Conservation (phyloP, 2,113 vertebrate species). For the Elaphurus davidianus region DNA sequence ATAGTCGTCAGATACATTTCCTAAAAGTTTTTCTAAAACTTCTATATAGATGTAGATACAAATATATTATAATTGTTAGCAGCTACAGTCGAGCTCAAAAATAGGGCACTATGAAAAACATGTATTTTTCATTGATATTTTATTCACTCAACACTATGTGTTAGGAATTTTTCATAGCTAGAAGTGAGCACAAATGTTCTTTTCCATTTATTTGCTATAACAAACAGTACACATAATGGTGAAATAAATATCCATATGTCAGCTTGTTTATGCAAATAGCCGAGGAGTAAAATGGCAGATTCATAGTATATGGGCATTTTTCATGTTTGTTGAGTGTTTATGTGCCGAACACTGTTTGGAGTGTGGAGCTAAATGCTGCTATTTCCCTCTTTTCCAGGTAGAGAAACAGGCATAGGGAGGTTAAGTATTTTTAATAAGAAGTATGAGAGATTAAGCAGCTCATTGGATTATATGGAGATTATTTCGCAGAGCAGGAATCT, state of each 20-base stretch:
- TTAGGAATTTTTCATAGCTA: constrained; percentile 1
- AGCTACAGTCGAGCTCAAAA: neutral
- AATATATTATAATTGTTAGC: neutral
- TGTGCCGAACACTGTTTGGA: neutral
- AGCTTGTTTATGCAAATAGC: neutral
- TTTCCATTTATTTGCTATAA: constrained; percentile 32
- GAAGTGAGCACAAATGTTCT: neutral
- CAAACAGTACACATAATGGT: neutral
- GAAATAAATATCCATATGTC: neutral
- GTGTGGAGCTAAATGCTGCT: neutral
- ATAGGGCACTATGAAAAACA: neutral
- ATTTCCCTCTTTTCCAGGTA: neutral
- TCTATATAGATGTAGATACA: neutral
- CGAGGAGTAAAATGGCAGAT: neutral
- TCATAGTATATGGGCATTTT: neutral
- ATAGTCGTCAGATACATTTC: neutral
- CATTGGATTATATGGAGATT: neutral
- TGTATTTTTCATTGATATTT: constrained; percentile 23
- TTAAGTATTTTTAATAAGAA: neutral
- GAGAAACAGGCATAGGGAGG: neutral
- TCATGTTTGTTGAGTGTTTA: neutral
- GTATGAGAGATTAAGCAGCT: neutral
- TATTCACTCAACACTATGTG: neutral
- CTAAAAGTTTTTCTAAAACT: neutral
- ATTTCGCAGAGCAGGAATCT: neutral